Base-by-base conservation (phyloP, 2,797 vertebrate genomes). In the Varecia variegata region DNA sequence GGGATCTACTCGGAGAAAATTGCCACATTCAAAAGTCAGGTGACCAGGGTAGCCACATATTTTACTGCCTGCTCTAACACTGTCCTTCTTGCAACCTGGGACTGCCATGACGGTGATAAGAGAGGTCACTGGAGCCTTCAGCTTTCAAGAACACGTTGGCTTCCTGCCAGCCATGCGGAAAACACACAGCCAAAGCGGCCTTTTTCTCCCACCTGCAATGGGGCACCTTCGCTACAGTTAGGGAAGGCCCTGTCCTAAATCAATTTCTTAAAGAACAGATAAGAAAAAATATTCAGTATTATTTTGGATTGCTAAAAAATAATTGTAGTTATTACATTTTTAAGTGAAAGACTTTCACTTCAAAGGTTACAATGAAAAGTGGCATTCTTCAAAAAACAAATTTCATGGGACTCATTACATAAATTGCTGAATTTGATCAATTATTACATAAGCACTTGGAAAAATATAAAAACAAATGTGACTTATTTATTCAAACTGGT, bases 91-190 rank as follows among this genome's bases (percentile, higher is more conserved):
- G 54, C 54, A 54, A 98, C 98, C 98, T 65, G 98, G 98, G 58
- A 98, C 90, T 0, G 98, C 98, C 99, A 98, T 99, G 10, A 35
- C n/a, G 45, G 52, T 5, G 32, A 11, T 3, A 7, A 10, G n/a
- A 5, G 13, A 25, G 45, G 32, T 88, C 89, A 3, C 68, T 52
- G 56, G 68, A 92, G 27, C 67, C 74, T 82, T 52, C 1, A 32
- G 43, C 50, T 85, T 83, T 21, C 1, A 3, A 89, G 68, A 43
- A 58, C 2, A 18, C 40, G 8, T 82, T 71, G 58, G 52, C 89
- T 67, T 90, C 80, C 50, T 30, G 43, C 81, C 20, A 15, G 82
- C 60, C 17, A 43, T 10, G 21, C 35, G 38, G 79, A 79, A 58
- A 4, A 35, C 30, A 35, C 54, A 15, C 56, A 1, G 70, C 13